Percentiles rank a stretch among this genome's conserved stretches.
phyloP scores from a whole-genome alignment of 2,888 invertebrate genomes.

The Latheticus oryzae region DNA sequence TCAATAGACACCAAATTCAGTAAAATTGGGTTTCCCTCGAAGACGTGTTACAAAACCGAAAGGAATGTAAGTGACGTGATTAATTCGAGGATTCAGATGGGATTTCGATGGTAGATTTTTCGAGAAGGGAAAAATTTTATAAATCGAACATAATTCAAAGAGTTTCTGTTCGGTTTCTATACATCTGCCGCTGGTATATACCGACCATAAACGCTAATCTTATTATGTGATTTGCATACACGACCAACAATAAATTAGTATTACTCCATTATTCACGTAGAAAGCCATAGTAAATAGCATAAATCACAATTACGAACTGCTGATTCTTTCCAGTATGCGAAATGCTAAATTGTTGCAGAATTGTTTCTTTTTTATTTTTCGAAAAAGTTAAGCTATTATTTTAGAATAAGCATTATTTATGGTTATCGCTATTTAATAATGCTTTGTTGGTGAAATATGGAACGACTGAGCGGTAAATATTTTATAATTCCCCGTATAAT shows the following conservation, averaged over 20 bases:
- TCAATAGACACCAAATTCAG: conserved; percentile 22
- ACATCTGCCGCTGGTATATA: conserved; percentile 53
- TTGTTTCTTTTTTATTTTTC: conserved; percentile 38
- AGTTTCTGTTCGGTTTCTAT: conserved; percentile 44
- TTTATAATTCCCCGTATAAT: conserved; percentile 30
- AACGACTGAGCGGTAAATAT: conserved; percentile 24
- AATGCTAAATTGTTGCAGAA: conserved; percentile 39
- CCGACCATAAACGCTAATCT: conserved; percentile 60
- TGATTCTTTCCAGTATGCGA: conserved; percentile 50
- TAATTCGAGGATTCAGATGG: conserved; percentile 24
- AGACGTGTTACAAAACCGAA: conserved; percentile 20
- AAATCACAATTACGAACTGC: conserved; percentile 63
- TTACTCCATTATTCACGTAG: conserved; percentile 63
- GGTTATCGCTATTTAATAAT: conserved; percentile 40
- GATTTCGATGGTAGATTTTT: conserved; percentile 34
- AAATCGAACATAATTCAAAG: conserved; percentile 47
- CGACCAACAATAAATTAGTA: conserved; percentile 63
- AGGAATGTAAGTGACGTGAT: conserved; percentile 33
- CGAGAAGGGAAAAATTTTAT: conserved; percentile 32
- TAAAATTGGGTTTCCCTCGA: conserved; percentile 17
- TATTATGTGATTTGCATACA: conserved; percentile 64
- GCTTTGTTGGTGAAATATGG: conserved; percentile 33
- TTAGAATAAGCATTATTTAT: conserved; percentile 37
- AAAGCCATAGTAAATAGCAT: conserved; percentile 59
- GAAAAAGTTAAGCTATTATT: conserved; percentile 26